Base-by-base conservation (phyloP, 2,113 vertebrate genomes). In the Microtus montanus region DNA sequence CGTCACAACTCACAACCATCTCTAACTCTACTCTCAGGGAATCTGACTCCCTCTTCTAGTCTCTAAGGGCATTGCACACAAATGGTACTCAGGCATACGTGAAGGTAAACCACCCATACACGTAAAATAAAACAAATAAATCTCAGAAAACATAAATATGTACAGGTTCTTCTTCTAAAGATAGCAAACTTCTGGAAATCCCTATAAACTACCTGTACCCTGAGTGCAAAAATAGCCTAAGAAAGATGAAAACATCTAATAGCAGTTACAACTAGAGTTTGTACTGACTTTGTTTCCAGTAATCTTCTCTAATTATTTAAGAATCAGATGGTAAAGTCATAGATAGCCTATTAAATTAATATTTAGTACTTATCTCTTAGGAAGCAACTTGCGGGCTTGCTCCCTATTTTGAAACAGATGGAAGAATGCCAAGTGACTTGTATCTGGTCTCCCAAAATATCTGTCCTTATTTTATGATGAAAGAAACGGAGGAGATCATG, bases 301-400 rank as follows among this genome's bases (percentile, higher is more conserved):
- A 92, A 70, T 66, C n/a, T 24, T 61, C 49, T 49, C 12, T 90
- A 52, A 52, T 52, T 52, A 68, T 87, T 47, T 22, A 86, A 89
- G 26, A 79, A 35, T 66, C 38, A 71, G 64, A 85, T 9, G n/a
- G 12, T 47, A 90, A 92, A 88, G 41, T 22, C 26, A 87, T 89
- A 95, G 71, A 2, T 22, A 82, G 15, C 7, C 41, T 94, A 70
- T 75, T 78, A 89, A 79, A 95, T 89, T 49, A 85, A 84, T 88
- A 68, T 49, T 61, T 66, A 90, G 64, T 85, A 24, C 24, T 33
- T 8, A 85, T 2, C 33, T 90, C 64, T 92, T 54, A 86, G 66
- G 52, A 82, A 92, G 26, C 47, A 89, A 22, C 17, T 73, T 92
- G 7, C 20, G 10, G 28, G 71, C 82, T 73, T 12, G 15, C 63